A percentile compares a stretch with the other conserved stretches of the same genome.
Conservation (phyloP, 37 sponge, comb jelly and placozoan genomes). For the Spongia lamella region DNA sequence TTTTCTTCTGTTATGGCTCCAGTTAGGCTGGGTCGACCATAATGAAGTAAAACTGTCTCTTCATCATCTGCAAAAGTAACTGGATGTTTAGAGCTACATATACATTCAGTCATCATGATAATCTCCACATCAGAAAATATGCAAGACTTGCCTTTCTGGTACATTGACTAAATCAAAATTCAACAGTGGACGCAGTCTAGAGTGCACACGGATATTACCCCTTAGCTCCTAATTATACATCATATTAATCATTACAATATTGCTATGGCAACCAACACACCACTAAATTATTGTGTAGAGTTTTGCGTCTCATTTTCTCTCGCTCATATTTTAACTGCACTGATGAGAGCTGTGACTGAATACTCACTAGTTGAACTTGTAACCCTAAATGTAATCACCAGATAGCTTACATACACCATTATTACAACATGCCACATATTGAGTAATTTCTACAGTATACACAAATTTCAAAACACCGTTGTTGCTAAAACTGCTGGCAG, state of each 20-base stretch:
- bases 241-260: neutral
- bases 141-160: too few relatives aligned
- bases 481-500: too few relatives aligned
- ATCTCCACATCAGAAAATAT: too few relatives aligned
- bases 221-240: constrained; percentile 53
- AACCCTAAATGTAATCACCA: too few relatives aligned
- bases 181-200: constrained; percentile 63
- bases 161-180: constrained; percentile 21
- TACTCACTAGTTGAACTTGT: too few relatives aligned
- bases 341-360: neutral
- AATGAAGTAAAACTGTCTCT: constrained; percentile 47
- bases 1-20: constrained; percentile 21
- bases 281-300: constrained; percentile 61
- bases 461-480: too few relatives aligned
- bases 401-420: too few relatives aligned
- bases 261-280: constrained; percentile 3
- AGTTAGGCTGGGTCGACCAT: constrained; percentile 4
- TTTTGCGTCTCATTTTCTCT: constrained; percentile 49
- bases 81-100: too few relatives aligned
- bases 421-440: too few relatives aligned
- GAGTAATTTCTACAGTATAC: too few relatives aligned
- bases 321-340: constrained; percentile 30
- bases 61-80: neutral
- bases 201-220: constrained; percentile 73
- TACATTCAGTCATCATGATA: too few relatives aligned